phyloP scores from a whole-genome alignment of 2,113 vertebrate genomes.

The Piaya cayana region DNA sequence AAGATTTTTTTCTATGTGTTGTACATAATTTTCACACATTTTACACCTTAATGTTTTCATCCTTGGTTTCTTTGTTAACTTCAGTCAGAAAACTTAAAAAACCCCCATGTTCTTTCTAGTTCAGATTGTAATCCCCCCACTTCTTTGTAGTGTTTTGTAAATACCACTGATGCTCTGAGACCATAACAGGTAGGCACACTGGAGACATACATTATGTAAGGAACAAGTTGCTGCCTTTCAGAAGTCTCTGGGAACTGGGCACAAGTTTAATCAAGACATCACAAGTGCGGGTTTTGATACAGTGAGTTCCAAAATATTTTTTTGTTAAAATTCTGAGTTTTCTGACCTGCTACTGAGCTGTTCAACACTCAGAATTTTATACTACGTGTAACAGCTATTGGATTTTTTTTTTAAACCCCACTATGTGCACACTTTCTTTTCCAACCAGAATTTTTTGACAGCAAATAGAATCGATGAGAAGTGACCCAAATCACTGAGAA shows the following conservation, averaged over 20 bases:
- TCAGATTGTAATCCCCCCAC: not conserved
- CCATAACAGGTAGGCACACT: not conserved
- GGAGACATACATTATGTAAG: not conserved
- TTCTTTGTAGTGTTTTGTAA: not conserved
- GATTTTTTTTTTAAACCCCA: not conserved
- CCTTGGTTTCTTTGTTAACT: not conserved
- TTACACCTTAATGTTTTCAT: not conserved
- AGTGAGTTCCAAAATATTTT: not conserved
- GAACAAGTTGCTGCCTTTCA: not conserved
- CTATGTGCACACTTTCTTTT: not conserved
- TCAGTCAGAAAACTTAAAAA: not conserved
- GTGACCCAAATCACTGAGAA: not conserved
- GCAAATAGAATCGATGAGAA: not conserved
- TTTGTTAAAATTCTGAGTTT: not conserved
- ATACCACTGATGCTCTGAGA: not conserved
- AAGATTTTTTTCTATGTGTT: not conserved
- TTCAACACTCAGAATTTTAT: not conserved
- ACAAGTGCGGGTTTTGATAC: not conserved
- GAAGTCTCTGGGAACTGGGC: not conserved
- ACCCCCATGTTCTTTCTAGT: not conserved
- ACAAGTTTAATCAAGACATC: not conserved
- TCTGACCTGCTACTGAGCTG: not conserved
- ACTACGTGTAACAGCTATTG: not conserved
- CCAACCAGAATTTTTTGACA: not conserved
- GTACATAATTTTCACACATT: fast-evolving